Base-by-base conservation (phyloP, 92 coral and sea anemone species). In the Epizoanthus ramosus region DNA sequence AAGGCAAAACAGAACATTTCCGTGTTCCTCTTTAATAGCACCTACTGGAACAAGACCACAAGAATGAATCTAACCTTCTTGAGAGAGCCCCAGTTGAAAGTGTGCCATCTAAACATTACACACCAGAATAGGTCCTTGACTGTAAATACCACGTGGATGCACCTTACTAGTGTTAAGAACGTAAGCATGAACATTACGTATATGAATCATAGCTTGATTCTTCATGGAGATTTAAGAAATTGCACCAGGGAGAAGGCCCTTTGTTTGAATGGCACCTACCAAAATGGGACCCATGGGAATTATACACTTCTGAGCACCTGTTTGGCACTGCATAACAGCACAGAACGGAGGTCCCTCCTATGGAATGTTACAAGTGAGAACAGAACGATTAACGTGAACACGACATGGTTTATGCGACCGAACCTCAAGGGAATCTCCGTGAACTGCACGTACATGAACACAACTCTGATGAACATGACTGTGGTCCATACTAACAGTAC, bases 201-300 rank as follows among this genome's bases (percentile, higher is more conserved):
- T 59, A 68, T 79, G 77, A 88, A 91, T 39, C 92, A 91, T 65
- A 88, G 89, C 5, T 7, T 91, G 74, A 80, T 88, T n/a, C 85
- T 91, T 18, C 45, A 59, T 7, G 88, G 89, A 12, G 79, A 80
- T 31, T 66, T 91, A 71, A 91, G 72, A 75, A 88, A 88, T 75
- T 57, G 4, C 68, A 75, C 92, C 56, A 21, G 37, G 10, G 88
- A 91, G 72, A 91, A 88, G 71, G 86, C 85, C 23, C 17, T 91
- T 79, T 91, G 94, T 60, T 83, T 88, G 33, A 88, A 81, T 24
- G 88, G 92, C 63, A 85, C 92, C 7, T 91, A 88, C 85, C 66
- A 80, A 52, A 91, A 91, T 61, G 94, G 94, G 13, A 88, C 90
- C 7, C 56, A 68, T 16, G 60, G 80, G 23, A 91, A 88, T 67